Conservation (phyloP, 2,888 invertebrate species). For the Eilema sororculum region DNA sequence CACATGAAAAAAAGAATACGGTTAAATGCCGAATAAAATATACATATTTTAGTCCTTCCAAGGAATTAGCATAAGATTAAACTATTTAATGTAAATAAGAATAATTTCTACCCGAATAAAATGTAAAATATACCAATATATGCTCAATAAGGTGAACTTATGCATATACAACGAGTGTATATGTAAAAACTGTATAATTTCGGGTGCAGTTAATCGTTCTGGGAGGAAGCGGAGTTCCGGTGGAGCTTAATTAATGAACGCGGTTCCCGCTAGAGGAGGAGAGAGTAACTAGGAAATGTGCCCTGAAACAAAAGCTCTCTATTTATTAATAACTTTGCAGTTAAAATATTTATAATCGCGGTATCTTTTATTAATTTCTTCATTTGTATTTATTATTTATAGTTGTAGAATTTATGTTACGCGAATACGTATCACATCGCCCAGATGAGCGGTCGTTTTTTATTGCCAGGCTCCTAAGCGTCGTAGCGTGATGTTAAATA, state of each 20-base stretch:
- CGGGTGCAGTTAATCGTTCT: constrained; percentile 46
- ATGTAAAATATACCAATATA: constrained; percentile 8
- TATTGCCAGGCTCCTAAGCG: neutral
- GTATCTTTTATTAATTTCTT: neutral
- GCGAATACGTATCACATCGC: neutral
- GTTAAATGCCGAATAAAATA: neutral
- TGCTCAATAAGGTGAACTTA: neutral
- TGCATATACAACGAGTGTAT: constrained; percentile 22
- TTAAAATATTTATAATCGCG: neutral
- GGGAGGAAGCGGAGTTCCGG: constrained; percentile 57
- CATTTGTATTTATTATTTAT: neutral
- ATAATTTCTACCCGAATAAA: neutral
- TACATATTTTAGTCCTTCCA: constrained; percentile 5
- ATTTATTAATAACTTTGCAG: neutral
- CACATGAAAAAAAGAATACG: neutral
- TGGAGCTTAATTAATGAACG: constrained; percentile 50
- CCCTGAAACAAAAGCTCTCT: constrained; percentile 13
- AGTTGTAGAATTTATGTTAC: too few species aligned
- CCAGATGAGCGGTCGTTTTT: neutral
- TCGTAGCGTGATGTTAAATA: neutral
- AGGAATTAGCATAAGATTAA: neutral
- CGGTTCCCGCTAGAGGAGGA: constrained; percentile 26
- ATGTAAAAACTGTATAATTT: constrained; percentile 34
- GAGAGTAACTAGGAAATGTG: constrained; percentile 19
- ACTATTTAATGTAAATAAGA: neutral